Base-by-base conservation (phyloP, 2,888 invertebrate species). In the Megamerina dolium region DNA sequence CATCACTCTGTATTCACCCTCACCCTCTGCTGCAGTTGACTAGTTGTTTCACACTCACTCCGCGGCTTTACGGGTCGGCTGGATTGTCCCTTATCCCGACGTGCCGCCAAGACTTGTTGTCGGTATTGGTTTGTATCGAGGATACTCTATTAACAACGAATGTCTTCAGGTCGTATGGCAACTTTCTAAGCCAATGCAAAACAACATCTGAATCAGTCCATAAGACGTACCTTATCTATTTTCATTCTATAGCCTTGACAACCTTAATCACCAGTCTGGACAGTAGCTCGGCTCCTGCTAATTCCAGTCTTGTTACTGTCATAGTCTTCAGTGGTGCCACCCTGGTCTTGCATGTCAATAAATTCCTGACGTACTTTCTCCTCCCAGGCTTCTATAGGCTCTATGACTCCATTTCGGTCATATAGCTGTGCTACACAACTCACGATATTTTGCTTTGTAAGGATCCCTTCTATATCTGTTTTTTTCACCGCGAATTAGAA, bases 131-230 rank as follows among this genome's bases (percentile, higher is more conserved):
- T 10, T 47, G 45, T 14, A 47, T 47, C 3, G n/a, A 33, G 3
- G 49, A 33, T 4, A 45, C 30, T 1, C 48, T 26, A 20, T 46
- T 46, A 3, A 29, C 31, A 10, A 46, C 40, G 14, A 36, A 49
- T 3, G 37, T 37, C 31, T 50, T 45, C 3, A 46, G 14, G 8
- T 23, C 12, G 2, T 12, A 6, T 4, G 44, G 37, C 2, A 21
- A 13, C 8, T 43, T 45, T 2, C 21, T 19, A 12, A 43, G 14
- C 46, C 45, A 50, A 13, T 41, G 35, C 1, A 50, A 9, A 6
- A 41, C 41, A 3, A 46, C 38, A 3, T 14, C 21, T 3, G 52
- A 52, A 16, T 52, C 50, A 10, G 45, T 26, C 48, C 51, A 48
- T 6, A 43, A n/a, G 6, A 20, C 18, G 19, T 39, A 43, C 9